Evolutionary conservation across 1,140 invertebrate genomes (phyloP).

Genomic region (Zaprionus camerounensis): DNA sequence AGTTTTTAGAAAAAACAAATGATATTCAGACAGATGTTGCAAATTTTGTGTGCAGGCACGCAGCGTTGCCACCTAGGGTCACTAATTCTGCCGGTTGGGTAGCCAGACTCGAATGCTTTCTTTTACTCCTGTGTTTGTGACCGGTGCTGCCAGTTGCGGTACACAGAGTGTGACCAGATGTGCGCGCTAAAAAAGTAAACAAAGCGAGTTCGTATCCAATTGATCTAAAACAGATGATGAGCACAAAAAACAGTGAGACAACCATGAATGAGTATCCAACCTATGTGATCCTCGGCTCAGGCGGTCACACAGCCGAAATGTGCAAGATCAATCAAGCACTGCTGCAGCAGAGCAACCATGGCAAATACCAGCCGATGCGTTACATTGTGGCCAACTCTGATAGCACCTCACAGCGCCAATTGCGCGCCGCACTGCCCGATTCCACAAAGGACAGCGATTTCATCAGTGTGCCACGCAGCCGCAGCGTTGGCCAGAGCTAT

Average conservation of each 20-base stretch:
- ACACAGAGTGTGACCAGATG: conserved; percentile 7
- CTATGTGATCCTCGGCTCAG: conserved; percentile 87
- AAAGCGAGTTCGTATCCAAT: background rate
- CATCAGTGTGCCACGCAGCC: conserved; percentile 90
- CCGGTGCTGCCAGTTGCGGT: background rate
- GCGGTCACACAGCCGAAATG: conserved; percentile 96
- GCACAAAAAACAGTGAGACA: background rate
- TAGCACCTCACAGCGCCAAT: conserved; percentile 86
- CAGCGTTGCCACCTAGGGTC: background rate
- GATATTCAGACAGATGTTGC: background rate
- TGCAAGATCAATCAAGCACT: conserved; percentile 87
- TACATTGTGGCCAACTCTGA: conserved; percentile 94
- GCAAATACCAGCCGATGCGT: conserved; percentile 84
- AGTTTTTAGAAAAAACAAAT: background rate
- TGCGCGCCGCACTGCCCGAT: conserved; percentile 57
- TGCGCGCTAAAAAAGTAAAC: conserved; percentile 21
- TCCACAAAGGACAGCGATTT: conserved; percentile 84
- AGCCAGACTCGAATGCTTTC: background rate
- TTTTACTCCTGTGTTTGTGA: background rate
- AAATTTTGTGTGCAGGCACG: background rate
- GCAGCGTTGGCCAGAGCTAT: conserved; percentile 95
- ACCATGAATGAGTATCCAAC: conserved; percentile 61
- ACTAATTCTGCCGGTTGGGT: background rate
- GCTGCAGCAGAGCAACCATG: conserved; percentile 85
- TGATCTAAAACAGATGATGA: background rate